These are phyloP conservation scores for Notarius lentiginosus DNA, from an alignment of 2,113 vertebrate species.

Conservation along the genomic window DNA sequence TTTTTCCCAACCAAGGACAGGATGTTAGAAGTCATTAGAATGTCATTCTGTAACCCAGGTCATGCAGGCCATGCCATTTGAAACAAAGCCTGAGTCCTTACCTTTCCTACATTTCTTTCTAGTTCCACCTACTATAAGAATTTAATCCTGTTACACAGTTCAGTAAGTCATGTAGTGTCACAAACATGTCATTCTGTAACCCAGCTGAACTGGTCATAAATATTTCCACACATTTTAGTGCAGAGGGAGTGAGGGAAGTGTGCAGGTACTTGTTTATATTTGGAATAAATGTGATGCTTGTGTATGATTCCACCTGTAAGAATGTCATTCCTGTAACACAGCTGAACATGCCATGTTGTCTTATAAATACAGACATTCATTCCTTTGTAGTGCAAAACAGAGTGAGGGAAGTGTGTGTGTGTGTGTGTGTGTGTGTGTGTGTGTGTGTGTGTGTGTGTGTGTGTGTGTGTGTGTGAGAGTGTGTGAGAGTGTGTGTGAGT, in stretches of 20 bases:
- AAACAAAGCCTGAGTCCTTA: background rate
- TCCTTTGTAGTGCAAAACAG: background rate
- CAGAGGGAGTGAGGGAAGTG: background rate
- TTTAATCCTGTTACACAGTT: background rate
- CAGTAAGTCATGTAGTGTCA: background rate
- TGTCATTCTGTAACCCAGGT: background rate
- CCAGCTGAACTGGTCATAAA: background rate
- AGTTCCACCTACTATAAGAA: background rate
- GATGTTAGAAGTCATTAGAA: background rate
- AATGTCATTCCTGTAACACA: background rate
- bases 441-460: background rate
- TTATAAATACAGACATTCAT: background rate
- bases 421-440: background rate
- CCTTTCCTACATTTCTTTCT: background rate
- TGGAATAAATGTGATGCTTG: background rate
- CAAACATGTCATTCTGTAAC: background rate
- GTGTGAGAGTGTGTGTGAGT: background rate
- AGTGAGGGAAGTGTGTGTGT: background rate
- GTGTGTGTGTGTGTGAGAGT: too few relatives aligned
- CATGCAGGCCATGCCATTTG: background rate
- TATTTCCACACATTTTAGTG: background rate
- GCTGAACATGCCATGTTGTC: background rate
- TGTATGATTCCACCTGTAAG: background rate
- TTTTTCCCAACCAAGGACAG: background rate
- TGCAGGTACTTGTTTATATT: background rate